Percentiles rank a stretch among this genome's conserved stretches.
Evolutionary conservation across 2,113 vertebrate species (phyloP).

Genomic region (Eidolon helvum): DNA sequence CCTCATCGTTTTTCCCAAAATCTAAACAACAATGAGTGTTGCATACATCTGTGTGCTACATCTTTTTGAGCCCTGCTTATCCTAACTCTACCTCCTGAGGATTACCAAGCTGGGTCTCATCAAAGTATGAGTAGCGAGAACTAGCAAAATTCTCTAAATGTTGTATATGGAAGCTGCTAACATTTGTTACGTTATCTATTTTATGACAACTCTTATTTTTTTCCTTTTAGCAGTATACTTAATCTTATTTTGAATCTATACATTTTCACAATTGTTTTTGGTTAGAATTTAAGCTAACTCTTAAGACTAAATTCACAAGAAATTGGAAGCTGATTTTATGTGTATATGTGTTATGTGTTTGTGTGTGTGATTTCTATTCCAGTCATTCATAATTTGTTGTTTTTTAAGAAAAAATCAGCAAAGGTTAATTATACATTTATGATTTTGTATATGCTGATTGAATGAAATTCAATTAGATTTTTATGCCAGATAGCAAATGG

Average conservation of each 20-base stretch:
- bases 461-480: background rate
- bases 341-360: background rate
- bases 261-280: slow-evolving; percentile 18
- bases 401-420: slow-evolving; percentile 16
- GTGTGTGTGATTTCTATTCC: background rate
- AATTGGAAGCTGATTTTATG: background rate
- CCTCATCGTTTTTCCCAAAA: background rate
- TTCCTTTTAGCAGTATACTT: background rate
- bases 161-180: background rate
- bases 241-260: background rate
- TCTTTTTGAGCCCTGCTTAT: background rate
- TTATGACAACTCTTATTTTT: background rate
- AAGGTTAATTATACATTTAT: background rate
- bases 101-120: background rate
- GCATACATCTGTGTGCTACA: background rate
- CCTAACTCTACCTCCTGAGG: background rate
- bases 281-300: background rate
- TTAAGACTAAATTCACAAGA: background rate
- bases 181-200: background rate
- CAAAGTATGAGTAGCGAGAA: background rate
- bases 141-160: background rate
- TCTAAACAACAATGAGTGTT: background rate
- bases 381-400: slow-evolving; percentile 11
- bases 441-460: background rate
- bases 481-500: background rate